Percentiles rank a stretch among this genome's conserved stretches.
Conservation (phyloP, 64 coral and sea anemone genomes). For the Platygyra sinensis region DNA sequence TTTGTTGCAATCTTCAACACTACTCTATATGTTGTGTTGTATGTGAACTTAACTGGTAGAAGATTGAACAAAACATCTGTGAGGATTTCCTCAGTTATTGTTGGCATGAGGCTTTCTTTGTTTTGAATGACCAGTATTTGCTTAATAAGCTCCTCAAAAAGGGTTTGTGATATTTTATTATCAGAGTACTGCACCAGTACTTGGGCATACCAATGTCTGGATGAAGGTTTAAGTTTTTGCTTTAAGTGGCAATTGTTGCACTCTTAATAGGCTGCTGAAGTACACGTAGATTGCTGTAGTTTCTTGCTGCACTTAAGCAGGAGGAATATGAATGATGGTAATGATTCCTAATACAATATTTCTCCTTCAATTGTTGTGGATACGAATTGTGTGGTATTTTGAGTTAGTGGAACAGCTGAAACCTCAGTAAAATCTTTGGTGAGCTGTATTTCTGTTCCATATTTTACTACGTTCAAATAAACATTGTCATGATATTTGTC, state of each 20-base stretch:
- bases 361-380: constrained; percentile 56
- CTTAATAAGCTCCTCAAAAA: constrained; percentile 63
- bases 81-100: constrained; percentile 44
- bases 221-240: constrained; percentile 45
- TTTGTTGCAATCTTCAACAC: constrained; percentile 19
- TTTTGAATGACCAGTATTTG: constrained; percentile 44
- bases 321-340: constrained; percentile 19
- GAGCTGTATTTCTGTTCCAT: no score
- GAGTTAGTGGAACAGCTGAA: no score
- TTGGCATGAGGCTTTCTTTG: constrained; percentile 34
- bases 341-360: constrained; percentile 36
- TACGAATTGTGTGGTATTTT: no score
- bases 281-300: constrained; percentile 44
- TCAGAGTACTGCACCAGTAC: constrained; percentile 42
- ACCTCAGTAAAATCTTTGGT: no score
- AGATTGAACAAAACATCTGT: constrained; percentile 40
- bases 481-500: no score
- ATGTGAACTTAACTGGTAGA: constrained; percentile 53
- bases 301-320: constrained; percentile 48
- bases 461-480: no score
- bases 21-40: constrained; percentile 51
- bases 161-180: constrained; percentile 49
- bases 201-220: constrained; percentile 57
- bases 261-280: constrained; percentile 4
- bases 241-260: constrained; percentile 49